phyloP scores from a whole-genome alignment of 2,113 vertebrate species.

The Trachemys scripta region DNA sequence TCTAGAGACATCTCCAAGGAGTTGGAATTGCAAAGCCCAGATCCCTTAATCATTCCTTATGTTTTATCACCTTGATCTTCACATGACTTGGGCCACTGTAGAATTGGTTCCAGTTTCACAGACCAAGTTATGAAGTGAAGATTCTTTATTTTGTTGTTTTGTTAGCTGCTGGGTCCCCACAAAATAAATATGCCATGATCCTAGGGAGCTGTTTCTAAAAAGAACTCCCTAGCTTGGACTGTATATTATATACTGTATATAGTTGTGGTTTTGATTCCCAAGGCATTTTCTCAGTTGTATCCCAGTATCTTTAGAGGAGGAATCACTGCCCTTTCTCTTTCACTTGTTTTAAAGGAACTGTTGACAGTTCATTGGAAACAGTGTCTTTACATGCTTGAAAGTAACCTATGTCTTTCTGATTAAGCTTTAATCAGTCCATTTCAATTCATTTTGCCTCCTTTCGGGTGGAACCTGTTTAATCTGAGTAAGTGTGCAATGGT shows the following conservation, averaged over 20 bases:
- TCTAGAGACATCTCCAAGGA: rapidly evolving
- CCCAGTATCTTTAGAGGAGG: neutral
- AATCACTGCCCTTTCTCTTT: neutral
- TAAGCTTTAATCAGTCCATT: neutral
- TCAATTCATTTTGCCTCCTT: neutral
- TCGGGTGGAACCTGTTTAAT: neutral
- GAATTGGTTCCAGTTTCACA: neutral
- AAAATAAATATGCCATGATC: neutral
- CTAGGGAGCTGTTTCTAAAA: rapidly evolving
- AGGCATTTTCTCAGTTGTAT: neutral
- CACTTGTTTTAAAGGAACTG: neutral
- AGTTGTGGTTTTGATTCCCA: neutral
- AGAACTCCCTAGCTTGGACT: rapidly evolving
- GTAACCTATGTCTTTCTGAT: neutral
- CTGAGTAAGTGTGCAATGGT: rapidly evolving
- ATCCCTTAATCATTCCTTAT: rapidly evolving
- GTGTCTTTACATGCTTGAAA: neutral
- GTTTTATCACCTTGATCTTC: rapidly evolving
- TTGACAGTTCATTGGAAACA: neutral
- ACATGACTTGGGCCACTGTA: rapidly evolving
- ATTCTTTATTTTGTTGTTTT: neutral
- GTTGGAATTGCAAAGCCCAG: neutral
- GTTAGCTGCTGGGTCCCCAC: neutral
- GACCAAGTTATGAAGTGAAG: neutral
- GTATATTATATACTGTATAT: too few species aligned